phyloP scores from a whole-genome alignment of 2,113 vertebrate species.

The Corythaeola cristata region DNA sequence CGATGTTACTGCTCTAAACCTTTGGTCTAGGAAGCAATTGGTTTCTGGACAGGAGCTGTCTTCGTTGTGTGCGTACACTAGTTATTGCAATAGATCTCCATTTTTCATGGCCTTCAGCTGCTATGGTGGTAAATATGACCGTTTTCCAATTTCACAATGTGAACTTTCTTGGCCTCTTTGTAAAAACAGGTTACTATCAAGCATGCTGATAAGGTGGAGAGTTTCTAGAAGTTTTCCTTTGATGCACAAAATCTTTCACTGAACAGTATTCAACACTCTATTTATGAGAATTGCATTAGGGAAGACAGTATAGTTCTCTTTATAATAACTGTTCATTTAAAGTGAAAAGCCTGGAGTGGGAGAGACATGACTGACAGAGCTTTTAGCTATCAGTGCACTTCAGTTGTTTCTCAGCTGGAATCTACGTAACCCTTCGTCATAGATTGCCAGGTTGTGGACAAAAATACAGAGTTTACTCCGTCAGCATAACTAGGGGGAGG shows the following conservation, averaged over 20 bases:
- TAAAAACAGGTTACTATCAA: neutral
- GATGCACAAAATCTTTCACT: neutral
- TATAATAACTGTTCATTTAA: neutral
- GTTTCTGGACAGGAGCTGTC: neutral
- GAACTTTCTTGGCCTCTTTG: neutral
- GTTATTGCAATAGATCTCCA: neutral
- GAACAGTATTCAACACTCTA: neutral
- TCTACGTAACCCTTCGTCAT: neutral
- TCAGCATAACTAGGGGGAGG: neutral
- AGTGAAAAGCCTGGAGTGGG: neutral
- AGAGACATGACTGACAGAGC: neutral
- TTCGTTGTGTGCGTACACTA: neutral
- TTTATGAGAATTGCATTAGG: neutral
- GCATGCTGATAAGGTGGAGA: neutral
- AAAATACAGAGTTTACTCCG: neutral
- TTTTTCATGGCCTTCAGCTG: neutral
- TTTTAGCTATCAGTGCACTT: neutral
- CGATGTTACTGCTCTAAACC: neutral
- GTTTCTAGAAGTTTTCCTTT: neutral
- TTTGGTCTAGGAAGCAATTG: neutral
- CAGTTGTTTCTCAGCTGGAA: neutral
- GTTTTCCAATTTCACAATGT: neutral
- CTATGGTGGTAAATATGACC: neutral
- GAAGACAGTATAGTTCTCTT: neutral
- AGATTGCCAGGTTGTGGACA: neutral